phyloP scores from a whole-genome alignment of 37 sponge, comb jelly and placozoan species.

The Tethya wilhelma region DNA sequence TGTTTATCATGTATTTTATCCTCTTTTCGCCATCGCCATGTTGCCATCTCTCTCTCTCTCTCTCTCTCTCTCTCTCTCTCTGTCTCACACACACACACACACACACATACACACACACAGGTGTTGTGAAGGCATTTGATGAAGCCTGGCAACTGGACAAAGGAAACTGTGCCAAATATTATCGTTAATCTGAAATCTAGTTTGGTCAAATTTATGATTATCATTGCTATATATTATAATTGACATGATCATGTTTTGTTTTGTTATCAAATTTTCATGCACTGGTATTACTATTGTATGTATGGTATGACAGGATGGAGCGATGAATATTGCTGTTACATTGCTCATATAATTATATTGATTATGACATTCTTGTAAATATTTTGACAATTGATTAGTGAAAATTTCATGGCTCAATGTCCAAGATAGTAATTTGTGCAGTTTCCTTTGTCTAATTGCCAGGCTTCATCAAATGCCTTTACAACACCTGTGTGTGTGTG shows the following conservation, averaged over 20 bases:
- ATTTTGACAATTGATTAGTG: too few relatives aligned
- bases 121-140: constrained; percentile 86
- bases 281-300: too few relatives aligned
- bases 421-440: constrained; percentile 79
- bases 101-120: too few relatives aligned
- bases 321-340: too few relatives aligned
- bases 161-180: constrained; percentile 78
- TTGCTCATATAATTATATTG: too few relatives aligned
- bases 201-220: too few relatives aligned
- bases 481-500: constrained; percentile 82
- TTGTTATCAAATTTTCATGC: too few relatives aligned
- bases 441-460: constrained; percentile 76
- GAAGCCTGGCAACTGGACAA: constrained; percentile 84
- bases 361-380: too few relatives aligned
- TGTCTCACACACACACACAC: not conserved
- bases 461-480: constrained; percentile 86
- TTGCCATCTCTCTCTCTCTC: not conserved
- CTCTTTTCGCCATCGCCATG: not conserved
- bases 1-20: not conserved
- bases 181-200: constrained; percentile 39
- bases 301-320: too few relatives aligned
- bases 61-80: not conserved
- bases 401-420: too few relatives aligned
- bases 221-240: too few relatives aligned
- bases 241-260: too few relatives aligned